Evolutionary conservation across 1,140 invertebrate species (phyloP), one percentile per base, ranked within the genome.

Genomic region (Leguminivora glycinivorella): DNA sequence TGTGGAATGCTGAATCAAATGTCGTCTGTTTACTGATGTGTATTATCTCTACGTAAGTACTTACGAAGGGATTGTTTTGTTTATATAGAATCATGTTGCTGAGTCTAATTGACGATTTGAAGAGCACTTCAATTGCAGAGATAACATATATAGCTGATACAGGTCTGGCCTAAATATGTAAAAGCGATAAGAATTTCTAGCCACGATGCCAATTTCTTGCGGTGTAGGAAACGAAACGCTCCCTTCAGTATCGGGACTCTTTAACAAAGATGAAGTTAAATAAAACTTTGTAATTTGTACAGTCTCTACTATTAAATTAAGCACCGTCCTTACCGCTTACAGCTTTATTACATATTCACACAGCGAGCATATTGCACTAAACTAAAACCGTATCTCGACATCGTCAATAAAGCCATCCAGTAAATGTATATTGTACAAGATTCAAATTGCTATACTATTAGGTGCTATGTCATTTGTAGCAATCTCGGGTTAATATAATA

Each of bases 1-100:
- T 47, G 14, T 47, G 43, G 43, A 47, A 47, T 47, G 43, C 43
- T 47, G 43, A 47, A 47, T 47, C 43, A 47, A 47, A 47, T 47
- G 43, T 47, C n/a, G 43, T 47, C n/a, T 17, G 14, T 19, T 47
- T 47, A 6, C 3, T 47, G 43, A 17, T 47, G n/a, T 47, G 43
- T 47, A 7, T 10, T 17, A 6, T 40, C 14, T 1, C 1, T 40
- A 47, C n/a, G 5, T 17, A 47, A 47, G n/a, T 47, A 17, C 43
- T 47, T n/a, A 47, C 14, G n/a, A 47, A 38, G 10, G 34, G 12
- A 47, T 47, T 47, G n/a, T 47, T 47, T 47, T 47, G 43, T 47
- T 47, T 47, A 17, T 17, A 47, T 19, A 17, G 14, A 17, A 4
- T 47, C 43, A 47, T 47, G 43, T 47, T 47, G n/a, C 43, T 17